Evolutionary conservation across 64 coral and sea anemone genomes (phyloP), one percentile per base, ranked within the genome.

Genomic region (Montipora foliosa): DNA sequence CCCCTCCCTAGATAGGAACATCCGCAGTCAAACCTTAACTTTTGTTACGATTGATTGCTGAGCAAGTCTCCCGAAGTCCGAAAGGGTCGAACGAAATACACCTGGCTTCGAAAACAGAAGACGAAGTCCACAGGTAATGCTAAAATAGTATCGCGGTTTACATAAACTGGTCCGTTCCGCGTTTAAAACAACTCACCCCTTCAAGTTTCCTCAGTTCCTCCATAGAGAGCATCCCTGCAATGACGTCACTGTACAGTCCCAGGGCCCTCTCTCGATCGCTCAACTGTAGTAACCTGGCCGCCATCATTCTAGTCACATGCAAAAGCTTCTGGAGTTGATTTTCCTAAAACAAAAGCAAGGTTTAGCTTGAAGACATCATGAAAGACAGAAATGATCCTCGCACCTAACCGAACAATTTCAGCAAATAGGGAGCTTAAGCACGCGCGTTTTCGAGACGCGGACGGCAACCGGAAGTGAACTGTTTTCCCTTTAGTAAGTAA

Each of bases 261-360:
- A 94, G 89, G 15, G 92, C 46, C 45, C 82, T 79, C 24, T 49
- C 60, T 10, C 72, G 71, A 44, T 97, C 95, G 74, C 94, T 94
- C 15, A 82, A 49, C 85, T 97, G 95, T 0, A 97, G 76, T 24
- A 97, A 53, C 13, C 95, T 86, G 16, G 95, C 95, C 0, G 95
- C 87, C 9, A 97, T 97, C 95, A 97, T 94, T 76, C 93, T 84
- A 9, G 95, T 97, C 8, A 97, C 79, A 68, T 94, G 86, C 49
- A 97, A 71, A 60, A 95, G 77, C 49, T 94, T 88, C 48, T 95
- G 91, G 11, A 97, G 58, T 59, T 97, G 95, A 12, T 92, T 94
- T 52, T 97, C 95, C 95, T 97, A 46, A 70, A 94, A 55, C 74
- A 8, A 74, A 46, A 14, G 48, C 17, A 16, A 5, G 74, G 8